Base-by-base conservation (phyloP, 1,140 invertebrate species). In the Mesaphorura yosii region DNA sequence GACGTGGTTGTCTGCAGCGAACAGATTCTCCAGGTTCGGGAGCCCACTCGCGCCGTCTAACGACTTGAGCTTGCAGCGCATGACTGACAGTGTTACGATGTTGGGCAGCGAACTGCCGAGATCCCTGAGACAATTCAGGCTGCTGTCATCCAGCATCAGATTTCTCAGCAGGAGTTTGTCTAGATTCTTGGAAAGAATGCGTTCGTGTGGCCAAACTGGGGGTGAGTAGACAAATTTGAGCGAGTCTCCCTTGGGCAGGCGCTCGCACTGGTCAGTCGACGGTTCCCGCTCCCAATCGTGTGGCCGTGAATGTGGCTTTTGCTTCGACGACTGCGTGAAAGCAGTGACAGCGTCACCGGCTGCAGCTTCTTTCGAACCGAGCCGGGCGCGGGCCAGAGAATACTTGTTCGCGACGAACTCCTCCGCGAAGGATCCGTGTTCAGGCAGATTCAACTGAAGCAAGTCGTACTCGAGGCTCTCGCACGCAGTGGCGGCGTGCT, bases 21-120 rank as follows among this genome's bases (percentile, higher is more conserved):
- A 70, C 0, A 83, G 65, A 46, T 80, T 77, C 28, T 75, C 66
- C 19, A 83, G 62, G 44, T 70, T 72, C 2, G 75, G 69, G 25
- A 81, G 59, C 0, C 77, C 80, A 66, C 75, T 76, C 10, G 78
- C 73, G 1, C 80, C 79, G 63, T 83, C 80, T 38, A 83, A 69
- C 57, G 71, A 76, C 10, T 69, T 74, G 17, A 83, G 64, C 0
- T 76, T 74, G 60, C 81, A 83, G 28, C 76, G 73, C 55, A 75
- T 76, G n/a, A 82, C 73, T 54, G 75, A 78, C 15, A 83, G 66
- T 38, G 76, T 69, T 67, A 75, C 70, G 2, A 76, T 65, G 63
- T 76, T 74, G 27, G 72, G 68, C 25, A 83, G 67, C 7, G 74
- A 75, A 57, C 75, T 80, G n/a, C 80, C 81, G 12, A 83, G 69